A percentile compares a stretch with the other conserved stretches of the same genome.
These are phyloP conservation scores for Chloroceryle inda DNA, from an alignment of 2,797 vertebrate species.

Conservation along the genomic window DNA sequence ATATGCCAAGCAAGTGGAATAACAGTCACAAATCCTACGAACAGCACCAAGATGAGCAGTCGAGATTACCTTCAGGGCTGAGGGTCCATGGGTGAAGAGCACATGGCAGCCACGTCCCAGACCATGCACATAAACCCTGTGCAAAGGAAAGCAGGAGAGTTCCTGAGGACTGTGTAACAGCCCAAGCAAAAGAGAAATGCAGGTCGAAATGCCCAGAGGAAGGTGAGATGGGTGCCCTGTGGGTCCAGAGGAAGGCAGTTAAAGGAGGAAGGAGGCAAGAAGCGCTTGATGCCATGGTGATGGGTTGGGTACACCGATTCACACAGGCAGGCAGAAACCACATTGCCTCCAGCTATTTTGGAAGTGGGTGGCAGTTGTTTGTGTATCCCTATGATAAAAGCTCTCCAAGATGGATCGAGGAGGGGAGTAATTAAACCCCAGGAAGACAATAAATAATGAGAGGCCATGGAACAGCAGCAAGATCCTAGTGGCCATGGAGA, in stretches of 20 bases:
- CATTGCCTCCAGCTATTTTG: constrained; percentile 10
- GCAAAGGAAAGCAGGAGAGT: neutral
- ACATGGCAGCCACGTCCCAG: rapidly evolving
- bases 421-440: neutral
- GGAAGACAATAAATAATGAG: constrained; percentile 41
- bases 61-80: neutral
- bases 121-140: neutral
- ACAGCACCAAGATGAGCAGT: neutral
- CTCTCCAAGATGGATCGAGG: neutral
- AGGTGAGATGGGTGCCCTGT: neutral
- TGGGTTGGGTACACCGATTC: constrained; percentile 7
- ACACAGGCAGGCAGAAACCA: neutral
- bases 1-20: neutral
- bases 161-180: neutral
- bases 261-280: constrained; percentile 12
- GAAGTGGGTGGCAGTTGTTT: constrained; percentile 11
- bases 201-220: neutral
- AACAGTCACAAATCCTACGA: neutral
- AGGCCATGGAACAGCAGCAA: neutral
- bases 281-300: constrained; percentile 4
- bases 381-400: neutral
- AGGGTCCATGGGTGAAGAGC: neutral
- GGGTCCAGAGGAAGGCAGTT: rapidly evolving
- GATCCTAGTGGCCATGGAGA: neutral
- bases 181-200: neutral